phyloP scores from a whole-genome alignment of 2,888 invertebrate species.

The Sarcophaga variegata region DNA sequence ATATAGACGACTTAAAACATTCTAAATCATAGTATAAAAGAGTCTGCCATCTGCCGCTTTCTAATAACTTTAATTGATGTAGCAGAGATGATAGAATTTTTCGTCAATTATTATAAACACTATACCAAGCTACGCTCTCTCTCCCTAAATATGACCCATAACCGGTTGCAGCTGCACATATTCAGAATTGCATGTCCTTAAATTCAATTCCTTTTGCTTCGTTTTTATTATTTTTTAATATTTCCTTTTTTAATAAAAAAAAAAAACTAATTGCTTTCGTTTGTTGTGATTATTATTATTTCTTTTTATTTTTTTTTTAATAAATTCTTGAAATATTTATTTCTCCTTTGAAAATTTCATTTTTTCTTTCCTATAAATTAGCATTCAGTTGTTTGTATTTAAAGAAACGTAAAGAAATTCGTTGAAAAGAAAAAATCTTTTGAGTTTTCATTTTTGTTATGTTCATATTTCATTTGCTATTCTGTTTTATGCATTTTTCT shows the following conservation, averaged over 20 bases:
- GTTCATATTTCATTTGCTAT: neutral
- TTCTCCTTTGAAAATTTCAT: slow-evolving; percentile 1
- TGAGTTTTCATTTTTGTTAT: slow-evolving; percentile 35
- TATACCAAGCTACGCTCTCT: too few species aligned
- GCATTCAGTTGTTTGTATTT: neutral
- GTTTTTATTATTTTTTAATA: neutral
- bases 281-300: slow-evolving; percentile 16
- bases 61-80: too few species aligned
- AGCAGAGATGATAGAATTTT: too few species aligned
- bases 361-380: slow-evolving; percentile 44
- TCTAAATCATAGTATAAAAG: too few species aligned
- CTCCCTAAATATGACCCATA: too few species aligned
- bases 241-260: slow-evolving; percentile 11
- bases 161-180: too few species aligned
- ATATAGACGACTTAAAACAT: too few species aligned
- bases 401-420: neutral
- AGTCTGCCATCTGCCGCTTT: too few species aligned
- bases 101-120: too few species aligned
- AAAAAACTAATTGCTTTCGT: slow-evolving; percentile 59
- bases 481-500: too few species aligned
- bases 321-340: slow-evolving; percentile 16
- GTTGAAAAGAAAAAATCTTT: slow-evolving; percentile 26
- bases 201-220: neutral
- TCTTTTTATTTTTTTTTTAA: too few species aligned
- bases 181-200: too few species aligned